Percentiles rank a stretch among this genome's conserved stretches.
Evolutionary conservation across 92 coral and sea anemone species (phyloP).

Genomic region (Porites rus): DNA sequence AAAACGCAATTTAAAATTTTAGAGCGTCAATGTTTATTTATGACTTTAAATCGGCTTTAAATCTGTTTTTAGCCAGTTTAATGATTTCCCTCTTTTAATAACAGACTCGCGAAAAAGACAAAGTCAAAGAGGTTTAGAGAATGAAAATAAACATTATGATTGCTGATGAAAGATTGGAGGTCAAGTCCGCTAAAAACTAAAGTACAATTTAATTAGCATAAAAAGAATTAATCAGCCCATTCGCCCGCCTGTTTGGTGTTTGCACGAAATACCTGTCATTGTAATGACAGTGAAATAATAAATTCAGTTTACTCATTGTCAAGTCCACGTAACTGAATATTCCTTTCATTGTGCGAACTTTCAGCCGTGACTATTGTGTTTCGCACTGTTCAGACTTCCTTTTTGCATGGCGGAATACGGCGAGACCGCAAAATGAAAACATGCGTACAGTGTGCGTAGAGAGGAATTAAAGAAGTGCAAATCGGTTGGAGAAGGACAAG

Average conservation of each 20-base stretch:
- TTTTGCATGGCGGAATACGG: not conserved
- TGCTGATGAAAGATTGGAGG: not conserved
- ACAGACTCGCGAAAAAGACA: not conserved
- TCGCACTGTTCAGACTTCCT: not conserved
- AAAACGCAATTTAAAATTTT: constrained; percentile 14
- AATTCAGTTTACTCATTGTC: constrained; percentile 47
- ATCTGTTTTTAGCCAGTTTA: not conserved
- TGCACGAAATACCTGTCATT: constrained; percentile 23
- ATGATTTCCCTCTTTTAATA: not conserved
- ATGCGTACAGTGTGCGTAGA: not conserved
- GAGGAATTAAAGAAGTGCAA: not conserved
- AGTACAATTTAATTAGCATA: constrained; percentile 40
- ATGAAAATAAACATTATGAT: constrained; percentile 9
- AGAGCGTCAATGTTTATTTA: not conserved
- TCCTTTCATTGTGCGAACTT: not conserved
- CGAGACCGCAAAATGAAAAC: constrained; percentile 37
- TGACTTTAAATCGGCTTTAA: not conserved
- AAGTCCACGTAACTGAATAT: not conserved
- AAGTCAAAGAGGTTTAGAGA: constrained; percentile 5
- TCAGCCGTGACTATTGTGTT: constrained; percentile 14
- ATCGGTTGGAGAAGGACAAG: not conserved
- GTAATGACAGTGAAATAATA: constrained; percentile 37
- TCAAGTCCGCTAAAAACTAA: constrained; percentile 16
- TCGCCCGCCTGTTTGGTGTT: constrained; percentile 9
- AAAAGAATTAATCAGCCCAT: not conserved